Conservation (phyloP, 2,888 invertebrate genomes). For the Kuschelorhynchus macadamiae region DNA sequence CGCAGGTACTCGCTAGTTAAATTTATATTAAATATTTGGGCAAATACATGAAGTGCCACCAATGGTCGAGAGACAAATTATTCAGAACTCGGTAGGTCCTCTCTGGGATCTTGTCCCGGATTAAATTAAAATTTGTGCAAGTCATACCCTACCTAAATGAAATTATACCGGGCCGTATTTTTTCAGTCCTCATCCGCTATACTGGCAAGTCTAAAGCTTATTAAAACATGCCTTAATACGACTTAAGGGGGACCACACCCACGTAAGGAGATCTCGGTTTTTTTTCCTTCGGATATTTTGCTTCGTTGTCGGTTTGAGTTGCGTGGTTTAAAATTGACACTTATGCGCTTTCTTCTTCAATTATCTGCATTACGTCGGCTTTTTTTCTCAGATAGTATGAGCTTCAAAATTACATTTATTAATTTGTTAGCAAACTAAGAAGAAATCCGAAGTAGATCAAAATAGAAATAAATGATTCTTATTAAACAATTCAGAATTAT, state of each 20-base stretch:
- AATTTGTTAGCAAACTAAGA: neutral
- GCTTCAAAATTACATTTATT: too few relatives aligned
- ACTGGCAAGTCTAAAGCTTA: constrained; percentile 30
- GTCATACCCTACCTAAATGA: constrained; percentile 30
- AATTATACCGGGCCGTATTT: constrained; percentile 17
- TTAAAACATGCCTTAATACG: constrained; percentile 36
- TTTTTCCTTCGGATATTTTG: constrained; percentile 25
- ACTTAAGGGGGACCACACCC: constrained; percentile 35
- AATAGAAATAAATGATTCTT: too few relatives aligned
- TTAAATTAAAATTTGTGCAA: constrained; percentile 46
- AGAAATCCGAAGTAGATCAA: too few relatives aligned
- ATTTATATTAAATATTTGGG: too few relatives aligned
- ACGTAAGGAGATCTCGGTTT: constrained; percentile 24
- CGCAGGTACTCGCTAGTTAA: too few relatives aligned
- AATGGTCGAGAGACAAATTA: constrained; percentile 32
- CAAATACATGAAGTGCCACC: constrained; percentile 12
- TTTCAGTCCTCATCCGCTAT: neutral
- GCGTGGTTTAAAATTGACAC: constrained; percentile 17
- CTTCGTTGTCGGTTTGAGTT: constrained; percentile 21
- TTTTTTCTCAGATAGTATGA: too few relatives aligned
- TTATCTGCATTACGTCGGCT: neutral
- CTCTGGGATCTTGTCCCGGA: constrained; percentile 32
- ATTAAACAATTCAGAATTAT: too few relatives aligned
- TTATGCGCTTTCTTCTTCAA: constrained; percentile 1
- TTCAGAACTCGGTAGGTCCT: constrained; percentile 22